These are phyloP conservation scores for Drosophila barbarae DNA, from an alignment of 2,888 invertebrate species.

Conservation along the genomic window DNA sequence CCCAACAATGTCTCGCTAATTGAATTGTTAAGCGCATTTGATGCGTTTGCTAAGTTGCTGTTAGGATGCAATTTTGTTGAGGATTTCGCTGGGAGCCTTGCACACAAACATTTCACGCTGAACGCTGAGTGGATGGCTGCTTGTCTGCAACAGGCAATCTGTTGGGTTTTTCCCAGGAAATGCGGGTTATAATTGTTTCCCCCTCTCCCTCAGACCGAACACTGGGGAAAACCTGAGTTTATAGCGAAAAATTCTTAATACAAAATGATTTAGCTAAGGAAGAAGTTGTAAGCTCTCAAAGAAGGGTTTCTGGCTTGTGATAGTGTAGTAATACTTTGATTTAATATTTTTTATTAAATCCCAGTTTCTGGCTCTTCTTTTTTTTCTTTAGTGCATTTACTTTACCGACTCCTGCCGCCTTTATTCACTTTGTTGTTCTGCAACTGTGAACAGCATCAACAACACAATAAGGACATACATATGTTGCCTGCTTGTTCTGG, in stretches of 20 bases:
- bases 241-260: too few species aligned
- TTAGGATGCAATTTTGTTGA: slow-evolving; percentile 39
- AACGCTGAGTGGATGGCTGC: slow-evolving; percentile 13
- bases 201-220: background rate
- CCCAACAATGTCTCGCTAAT: slow-evolving; percentile 51
- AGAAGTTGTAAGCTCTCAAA: background rate
- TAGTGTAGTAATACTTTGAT: background rate
- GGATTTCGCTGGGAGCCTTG: slow-evolving; percentile 24
- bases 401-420: slow-evolving; percentile 12
- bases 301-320: background rate
- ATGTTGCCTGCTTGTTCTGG: slow-evolving; percentile 40
- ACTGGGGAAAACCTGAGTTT: background rate
- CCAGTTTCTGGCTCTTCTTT: background rate
- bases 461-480: slow-evolving; percentile 39
- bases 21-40: slow-evolving; percentile 66
- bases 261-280: background rate
- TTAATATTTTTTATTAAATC: background rate
- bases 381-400: background rate
- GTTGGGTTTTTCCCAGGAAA: slow-evolving; percentile 42
- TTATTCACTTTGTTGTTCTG: slow-evolving; percentile 42
- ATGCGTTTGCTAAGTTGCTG: slow-evolving; percentile 50
- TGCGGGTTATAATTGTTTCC: slow-evolving; percentile 60
- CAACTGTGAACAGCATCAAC: slow-evolving; percentile 37
- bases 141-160: slow-evolving; percentile 56
- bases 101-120: slow-evolving; percentile 26